A percentile compares a stretch with the other conserved stretches of the same genome.
These are phyloP conservation scores for Cryptotis parvus DNA, from an alignment of 2,113 vertebrate genomes.

Conservation along the genomic window DNA sequence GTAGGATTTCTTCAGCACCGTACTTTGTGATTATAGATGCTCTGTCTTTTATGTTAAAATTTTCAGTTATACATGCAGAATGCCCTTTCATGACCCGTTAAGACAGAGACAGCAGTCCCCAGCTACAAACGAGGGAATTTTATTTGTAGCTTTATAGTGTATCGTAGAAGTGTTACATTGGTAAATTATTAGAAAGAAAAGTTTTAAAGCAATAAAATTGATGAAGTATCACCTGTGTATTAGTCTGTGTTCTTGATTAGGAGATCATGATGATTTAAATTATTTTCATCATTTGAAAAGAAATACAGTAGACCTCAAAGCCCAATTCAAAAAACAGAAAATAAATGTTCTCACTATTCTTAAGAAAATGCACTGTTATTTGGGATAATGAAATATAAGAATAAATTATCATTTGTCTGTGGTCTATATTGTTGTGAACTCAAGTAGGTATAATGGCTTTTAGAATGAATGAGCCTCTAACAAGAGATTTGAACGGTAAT, in stretches of 20 bases:
- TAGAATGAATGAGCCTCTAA: constrained; percentile 37
- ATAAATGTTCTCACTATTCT: not conserved
- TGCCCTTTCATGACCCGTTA: not conserved
- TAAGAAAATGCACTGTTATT: not conserved
- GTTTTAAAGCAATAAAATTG: constrained; percentile 3
- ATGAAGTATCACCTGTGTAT: not conserved
- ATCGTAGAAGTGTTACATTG: not conserved
- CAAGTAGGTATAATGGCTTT: constrained; percentile 18
- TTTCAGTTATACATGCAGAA: not conserved
- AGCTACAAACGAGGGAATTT: not conserved
- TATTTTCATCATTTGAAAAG: not conserved
- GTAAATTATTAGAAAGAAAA: not conserved
- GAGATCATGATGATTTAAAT: not conserved
- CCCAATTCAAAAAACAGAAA: constrained; percentile 17
- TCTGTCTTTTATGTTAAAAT: not conserved
- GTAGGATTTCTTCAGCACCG: accelerated
- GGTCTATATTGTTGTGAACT: constrained; percentile 27
- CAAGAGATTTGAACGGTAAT: not conserved
- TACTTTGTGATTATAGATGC: not conserved
- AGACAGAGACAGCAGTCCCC: accelerated
- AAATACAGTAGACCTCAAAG: not conserved
- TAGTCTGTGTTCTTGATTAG: not conserved
- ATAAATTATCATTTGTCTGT: constrained; percentile 24
- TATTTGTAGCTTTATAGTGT: not conserved
- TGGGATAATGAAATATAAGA: constrained; percentile 38